Evolutionary conservation across 1,140 invertebrate species (phyloP).

Genomic region (Melipona quadrifasciata): DNA sequence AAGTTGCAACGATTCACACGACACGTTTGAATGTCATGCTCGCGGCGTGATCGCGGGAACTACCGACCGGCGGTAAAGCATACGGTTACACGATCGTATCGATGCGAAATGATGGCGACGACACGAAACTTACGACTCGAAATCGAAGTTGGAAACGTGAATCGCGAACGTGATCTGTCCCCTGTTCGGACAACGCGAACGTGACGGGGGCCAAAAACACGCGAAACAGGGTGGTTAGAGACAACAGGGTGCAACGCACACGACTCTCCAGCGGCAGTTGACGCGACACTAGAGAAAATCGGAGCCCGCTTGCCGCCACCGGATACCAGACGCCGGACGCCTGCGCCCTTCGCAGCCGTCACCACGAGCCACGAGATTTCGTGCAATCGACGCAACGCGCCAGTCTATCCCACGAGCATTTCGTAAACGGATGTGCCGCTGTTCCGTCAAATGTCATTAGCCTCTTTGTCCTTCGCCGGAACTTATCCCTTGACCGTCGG

Average conservation of each 20-base stretch:
- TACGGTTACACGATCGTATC: neutral
- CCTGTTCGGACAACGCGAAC: neutral
- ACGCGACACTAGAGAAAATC: constrained; percentile 76
- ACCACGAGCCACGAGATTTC: constrained; percentile 58
- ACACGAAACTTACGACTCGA: neutral
- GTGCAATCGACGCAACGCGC: constrained; percentile 44
- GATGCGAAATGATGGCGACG: neutral
- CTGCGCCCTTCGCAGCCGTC: constrained; percentile 68
- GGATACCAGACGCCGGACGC: constrained; percentile 69
- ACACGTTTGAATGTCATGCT: neutral
- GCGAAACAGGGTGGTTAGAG: constrained; percentile 39
- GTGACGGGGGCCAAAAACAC: constrained; percentile 34
- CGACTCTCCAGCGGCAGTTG: constrained; percentile 73
- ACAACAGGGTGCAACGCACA: constrained; percentile 56
- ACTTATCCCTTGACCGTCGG: neutral
- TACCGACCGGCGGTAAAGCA: neutral
- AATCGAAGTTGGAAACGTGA: neutral
- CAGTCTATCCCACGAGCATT: constrained; percentile 30
- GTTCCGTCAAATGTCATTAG: neutral
- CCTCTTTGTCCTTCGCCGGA: neutral
- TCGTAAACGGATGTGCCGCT: neutral
- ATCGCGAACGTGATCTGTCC: neutral
- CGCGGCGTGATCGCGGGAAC: neutral
- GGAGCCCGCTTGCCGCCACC: constrained; percentile 71
- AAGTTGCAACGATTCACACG: neutral